These are phyloP conservation scores for Oryzias javanicus DNA, from an alignment of 2,113 vertebrate species.

Conservation along the genomic window DNA sequence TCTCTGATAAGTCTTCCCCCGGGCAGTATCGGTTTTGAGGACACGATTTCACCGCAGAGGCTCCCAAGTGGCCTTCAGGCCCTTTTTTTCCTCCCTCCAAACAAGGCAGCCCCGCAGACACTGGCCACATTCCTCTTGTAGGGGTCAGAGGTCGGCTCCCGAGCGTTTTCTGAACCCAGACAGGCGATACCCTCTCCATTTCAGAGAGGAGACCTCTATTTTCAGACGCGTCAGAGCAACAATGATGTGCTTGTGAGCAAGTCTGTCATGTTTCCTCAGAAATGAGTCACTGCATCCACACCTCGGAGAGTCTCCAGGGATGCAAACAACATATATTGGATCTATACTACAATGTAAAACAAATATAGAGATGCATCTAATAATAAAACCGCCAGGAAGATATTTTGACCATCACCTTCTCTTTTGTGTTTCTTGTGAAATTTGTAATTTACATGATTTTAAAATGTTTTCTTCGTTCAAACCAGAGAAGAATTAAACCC, in stretches of 20 bases:
- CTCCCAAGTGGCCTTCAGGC: conserved; percentile 43
- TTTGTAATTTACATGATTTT: conserved; percentile 29
- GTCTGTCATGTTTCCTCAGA: conserved; percentile 46
- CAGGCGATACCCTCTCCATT: conserved; percentile 50
- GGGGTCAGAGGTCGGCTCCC: conserved; percentile 57
- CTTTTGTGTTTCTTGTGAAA: conserved; percentile 47
- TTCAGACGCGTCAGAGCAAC: conserved; percentile 38
- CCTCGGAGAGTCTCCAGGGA: conserved; percentile 12
- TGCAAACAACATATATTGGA: conserved; percentile 1
- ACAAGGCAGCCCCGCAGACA: conserved; percentile 32
- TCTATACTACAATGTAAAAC: neutral
- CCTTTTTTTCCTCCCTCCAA: conserved; percentile 32
- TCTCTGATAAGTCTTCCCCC: conserved; percentile 23
- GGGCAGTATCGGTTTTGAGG: conserved; percentile 26
- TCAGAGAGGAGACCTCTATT: conserved; percentile 60
- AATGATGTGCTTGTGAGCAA: conserved; percentile 55
- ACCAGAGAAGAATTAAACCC: conserved; percentile 53
- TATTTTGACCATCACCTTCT: neutral
- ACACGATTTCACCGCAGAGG: conserved; percentile 22
- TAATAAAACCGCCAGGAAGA: conserved; percentile 8
- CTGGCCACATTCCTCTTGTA: conserved; percentile 59
- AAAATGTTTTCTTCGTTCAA: conserved; percentile 40
- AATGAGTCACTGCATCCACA: conserved; percentile 47
- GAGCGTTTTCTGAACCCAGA: conserved; percentile 41
- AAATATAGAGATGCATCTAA: neutral